Evolutionary conservation across 1,140 invertebrate species (phyloP).

Genomic region (Drosophila malerkotliana): DNA sequence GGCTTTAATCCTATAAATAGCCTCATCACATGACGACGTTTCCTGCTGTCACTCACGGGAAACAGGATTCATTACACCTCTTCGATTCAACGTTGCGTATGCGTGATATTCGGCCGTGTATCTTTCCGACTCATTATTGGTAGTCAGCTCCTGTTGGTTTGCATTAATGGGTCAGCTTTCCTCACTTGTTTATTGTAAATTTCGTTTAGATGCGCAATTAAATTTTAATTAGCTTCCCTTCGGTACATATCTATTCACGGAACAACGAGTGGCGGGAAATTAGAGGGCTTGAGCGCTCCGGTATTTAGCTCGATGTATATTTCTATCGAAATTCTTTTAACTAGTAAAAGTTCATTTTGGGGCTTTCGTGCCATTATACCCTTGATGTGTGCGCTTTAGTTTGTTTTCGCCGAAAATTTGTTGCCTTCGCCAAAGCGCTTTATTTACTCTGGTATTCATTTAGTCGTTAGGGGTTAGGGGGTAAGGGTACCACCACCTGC

Average conservation of each 20-base stretch:
- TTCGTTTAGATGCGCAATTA: conserved; percentile 77
- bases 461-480: neutral
- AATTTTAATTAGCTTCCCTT: conserved; percentile 77
- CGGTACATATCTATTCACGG: conserved; percentile 27
- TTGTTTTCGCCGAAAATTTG: conserved; percentile 23
- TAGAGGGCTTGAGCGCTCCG: neutral
- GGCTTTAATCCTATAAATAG: neutral
- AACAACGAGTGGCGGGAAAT: neutral
- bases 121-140: conserved; percentile 11
- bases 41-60: conserved; percentile 9
- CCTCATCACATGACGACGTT: conserved; percentile 1
- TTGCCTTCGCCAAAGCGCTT: conserved; percentile 19
- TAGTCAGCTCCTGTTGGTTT: conserved; percentile 20
- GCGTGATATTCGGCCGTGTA: conserved; percentile 54
- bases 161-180: conserved; percentile 15
- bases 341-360: conserved; percentile 43
- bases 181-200: conserved; percentile 70
- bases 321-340: conserved; percentile 60
- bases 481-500: neutral
- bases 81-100: conserved; percentile 32
- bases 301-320: conserved; percentile 36
- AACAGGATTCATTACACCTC: conserved; percentile 24
- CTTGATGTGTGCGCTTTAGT: conserved; percentile 51
- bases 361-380: conserved; percentile 47
- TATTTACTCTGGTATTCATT: conserved; percentile 44